Conservation (phyloP, 2,797 vertebrate species). For the Leptoclinus maculatus region DNA sequence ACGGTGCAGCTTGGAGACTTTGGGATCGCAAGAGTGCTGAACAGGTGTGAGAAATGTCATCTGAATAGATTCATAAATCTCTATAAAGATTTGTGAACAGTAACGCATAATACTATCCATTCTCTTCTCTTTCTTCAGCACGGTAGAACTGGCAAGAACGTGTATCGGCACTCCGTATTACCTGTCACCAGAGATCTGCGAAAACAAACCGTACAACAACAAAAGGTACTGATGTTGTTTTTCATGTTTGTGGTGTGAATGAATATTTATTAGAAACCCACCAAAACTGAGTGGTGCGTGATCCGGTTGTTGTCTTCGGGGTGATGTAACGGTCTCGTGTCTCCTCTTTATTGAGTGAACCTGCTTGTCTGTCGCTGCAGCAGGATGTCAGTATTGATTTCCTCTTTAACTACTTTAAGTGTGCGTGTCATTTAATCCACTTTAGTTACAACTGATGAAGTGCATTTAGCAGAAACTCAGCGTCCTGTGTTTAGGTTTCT, state of each 20-base stretch:
- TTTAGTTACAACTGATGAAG: slow-evolving; percentile 23
- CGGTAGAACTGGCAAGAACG: slow-evolving; percentile 94
- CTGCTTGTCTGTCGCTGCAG: slow-evolving; percentile 26
- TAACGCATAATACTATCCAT: neutral
- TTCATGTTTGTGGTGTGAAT: neutral
- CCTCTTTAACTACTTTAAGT: slow-evolving; percentile 41
- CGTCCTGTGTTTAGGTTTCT: slow-evolving; percentile 2
- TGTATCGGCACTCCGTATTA: slow-evolving; percentile 99
- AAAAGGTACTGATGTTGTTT: slow-evolving; percentile 88
- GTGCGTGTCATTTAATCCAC: slow-evolving; percentile 56
- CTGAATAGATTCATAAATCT: neutral
- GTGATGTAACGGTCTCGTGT: slow-evolving; percentile 45
- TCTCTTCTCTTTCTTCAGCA: slow-evolving; percentile 80
- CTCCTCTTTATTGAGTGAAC: slow-evolving; percentile 48
- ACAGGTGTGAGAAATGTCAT: slow-evolving; percentile 80
- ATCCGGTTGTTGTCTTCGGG: slow-evolving; percentile 23
- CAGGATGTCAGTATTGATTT: slow-evolving; percentile 68
- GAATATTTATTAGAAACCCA: neutral
- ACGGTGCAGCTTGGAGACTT: slow-evolving; percentile 97
- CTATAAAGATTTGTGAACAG: neutral
- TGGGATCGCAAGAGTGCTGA: slow-evolving; percentile 96
- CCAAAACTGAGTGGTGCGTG: slow-evolving; percentile 5
- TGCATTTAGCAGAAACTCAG: neutral
- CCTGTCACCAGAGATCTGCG: slow-evolving; percentile 97
- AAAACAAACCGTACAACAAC: slow-evolving; percentile 99